These are phyloP conservation scores for Hydrolagus colliei DNA, from an alignment of 2,797 vertebrate species.

Conservation along the genomic window DNA sequence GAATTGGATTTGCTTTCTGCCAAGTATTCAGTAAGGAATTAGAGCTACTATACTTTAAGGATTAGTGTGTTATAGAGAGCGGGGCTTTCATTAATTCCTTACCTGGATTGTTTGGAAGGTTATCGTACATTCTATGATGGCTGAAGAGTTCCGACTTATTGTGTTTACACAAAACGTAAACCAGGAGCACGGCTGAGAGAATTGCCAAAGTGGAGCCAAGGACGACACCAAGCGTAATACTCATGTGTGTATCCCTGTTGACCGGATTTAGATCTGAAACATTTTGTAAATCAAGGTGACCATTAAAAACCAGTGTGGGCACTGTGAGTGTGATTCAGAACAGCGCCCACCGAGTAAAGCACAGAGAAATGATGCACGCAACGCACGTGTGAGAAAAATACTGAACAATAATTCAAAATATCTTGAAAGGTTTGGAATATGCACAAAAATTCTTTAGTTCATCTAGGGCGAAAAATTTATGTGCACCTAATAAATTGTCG, in stretches of 20 bases:
- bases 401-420: too few species aligned
- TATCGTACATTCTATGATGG: slow-evolving; percentile 76
- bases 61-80: background rate
- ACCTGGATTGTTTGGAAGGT: slow-evolving; percentile 73
- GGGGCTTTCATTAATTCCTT: slow-evolving; percentile 33
- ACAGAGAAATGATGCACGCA: too few species aligned
- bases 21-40: background rate
- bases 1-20: too few species aligned
- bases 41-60: background rate
- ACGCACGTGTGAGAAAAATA: too few species aligned
- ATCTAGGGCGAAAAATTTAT: too few species aligned
- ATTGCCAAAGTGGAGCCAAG: slow-evolving; percentile 59
- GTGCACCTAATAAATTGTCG: too few species aligned
- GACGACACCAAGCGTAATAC: slow-evolving; percentile 51
- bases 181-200: slow-evolving; percentile 56
- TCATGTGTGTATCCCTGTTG: slow-evolving; percentile 36
- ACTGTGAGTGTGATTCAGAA: background rate
- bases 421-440: too few species aligned
- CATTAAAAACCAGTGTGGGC: background rate
- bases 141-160: slow-evolving; percentile 61
- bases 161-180: slow-evolving; percentile 59
- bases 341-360: too few species aligned
- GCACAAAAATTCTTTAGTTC: too few species aligned
- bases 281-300: slow-evolving; percentile 21
- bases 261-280: slow-evolving; percentile 37